These are phyloP conservation scores for Hermatobates lingyangjiaoensis DNA, from an alignment of 1,140 invertebrate species.

Conservation along the genomic window DNA sequence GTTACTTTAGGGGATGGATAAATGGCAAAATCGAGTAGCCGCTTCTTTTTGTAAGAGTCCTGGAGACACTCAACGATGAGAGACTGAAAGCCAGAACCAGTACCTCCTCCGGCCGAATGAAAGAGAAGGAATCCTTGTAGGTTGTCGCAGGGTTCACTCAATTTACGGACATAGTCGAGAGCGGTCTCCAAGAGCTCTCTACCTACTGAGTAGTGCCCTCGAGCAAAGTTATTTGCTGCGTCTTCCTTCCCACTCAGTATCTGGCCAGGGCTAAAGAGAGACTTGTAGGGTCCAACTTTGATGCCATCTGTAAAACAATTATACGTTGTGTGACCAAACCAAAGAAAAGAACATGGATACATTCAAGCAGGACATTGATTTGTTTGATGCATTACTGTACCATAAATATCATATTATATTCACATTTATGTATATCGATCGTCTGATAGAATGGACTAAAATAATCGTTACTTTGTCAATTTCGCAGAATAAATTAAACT, in stretches of 20 bases:
- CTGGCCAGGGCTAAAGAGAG: conserved; percentile 57
- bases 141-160: conserved; percentile 53
- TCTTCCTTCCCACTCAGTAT: conserved; percentile 70
- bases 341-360: too few relatives aligned
- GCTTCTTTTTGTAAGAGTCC: conserved; percentile 42
- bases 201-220: conserved; percentile 67
- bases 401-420: too few relatives aligned
- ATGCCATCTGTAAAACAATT: conserved; percentile 39
- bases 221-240: conserved; percentile 68
- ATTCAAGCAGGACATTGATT: too few relatives aligned
- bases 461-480: too few relatives aligned
- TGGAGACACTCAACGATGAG: conserved; percentile 38
- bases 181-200: conserved; percentile 49
- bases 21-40: conserved; percentile 50
- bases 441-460: too few relatives aligned
- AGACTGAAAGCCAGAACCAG: conserved; percentile 44
- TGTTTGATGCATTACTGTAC: too few relatives aligned
- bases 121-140: conserved; percentile 60
- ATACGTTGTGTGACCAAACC: too few relatives aligned
- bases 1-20: conserved; percentile 49
- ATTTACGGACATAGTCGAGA: conserved; percentile 29
- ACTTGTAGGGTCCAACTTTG: conserved; percentile 45
- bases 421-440: too few relatives aligned
- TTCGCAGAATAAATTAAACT: too few relatives aligned
- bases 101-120: conserved; percentile 52